Base-by-base conservation (phyloP, 2,113 vertebrate genomes). In the Ramphastos sulfuratus region DNA sequence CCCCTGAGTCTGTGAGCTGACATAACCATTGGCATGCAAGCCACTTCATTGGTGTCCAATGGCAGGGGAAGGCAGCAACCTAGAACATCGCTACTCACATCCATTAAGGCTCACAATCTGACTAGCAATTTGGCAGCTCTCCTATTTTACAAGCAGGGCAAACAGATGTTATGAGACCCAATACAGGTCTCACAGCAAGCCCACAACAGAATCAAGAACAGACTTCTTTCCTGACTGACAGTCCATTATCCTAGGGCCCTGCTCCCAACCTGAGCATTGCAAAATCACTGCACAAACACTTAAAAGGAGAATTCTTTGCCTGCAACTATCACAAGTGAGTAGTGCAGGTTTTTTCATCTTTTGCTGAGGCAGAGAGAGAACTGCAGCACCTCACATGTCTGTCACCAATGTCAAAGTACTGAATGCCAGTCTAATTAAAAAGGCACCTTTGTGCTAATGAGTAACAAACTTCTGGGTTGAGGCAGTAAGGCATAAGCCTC, bases 91-190 rank as follows among this genome's bases (percentile, higher is more conserved):
- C 93, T 33, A 33, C 61, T 87, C 82, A 42, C 85, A 78, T 85
- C 87, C 74, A 83, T 58, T 69, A 81, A 80, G 76, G 70, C 65
- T 54, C 58, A 30, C 85, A 72, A 52, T 37, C 92, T 11, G 13
- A 72, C 70, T 1, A 50, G 73, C 66, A 42, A 69, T 78, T 81
- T 94, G 94, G 91, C 93, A 95, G 78, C 80, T 88, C 90, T 85
- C 33, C 56, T 77, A 6, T 79, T 69, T 63, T 33, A 78, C 66
- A 90, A 64, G 61, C 90, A 84, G 66, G 70, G 85, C 77, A 90
- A 73, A 90, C 93, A 94, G 93, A 94, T 85, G 90, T 93, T 82
- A 69, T 4, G 73, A 87, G 92, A 95, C 50, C 63, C 78, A 69
- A 30, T 58, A 79, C 80, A 96, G 82, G 85, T 83, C 91, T 86